Conservation (phyloP, 2,888 invertebrate species). For the Sphecodes monilicornis region DNA sequence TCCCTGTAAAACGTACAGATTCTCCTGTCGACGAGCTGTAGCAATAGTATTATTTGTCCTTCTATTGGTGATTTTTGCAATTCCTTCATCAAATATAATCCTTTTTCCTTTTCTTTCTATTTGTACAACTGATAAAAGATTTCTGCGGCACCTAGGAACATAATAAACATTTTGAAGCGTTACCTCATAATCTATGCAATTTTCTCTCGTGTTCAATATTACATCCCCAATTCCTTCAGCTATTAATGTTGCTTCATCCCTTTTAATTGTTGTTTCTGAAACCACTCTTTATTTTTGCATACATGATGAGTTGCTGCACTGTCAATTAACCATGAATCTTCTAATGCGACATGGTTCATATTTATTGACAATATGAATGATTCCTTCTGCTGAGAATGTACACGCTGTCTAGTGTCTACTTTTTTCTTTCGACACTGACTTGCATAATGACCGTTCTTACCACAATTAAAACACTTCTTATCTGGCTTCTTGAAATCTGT, state of each 20-base stretch:
- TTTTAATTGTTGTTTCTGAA: conserved; percentile 9
- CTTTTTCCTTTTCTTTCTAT: too few relatives aligned
- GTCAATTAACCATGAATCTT: conserved; percentile 20
- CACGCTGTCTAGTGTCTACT: background rate
- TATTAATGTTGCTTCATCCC: too few relatives aligned
- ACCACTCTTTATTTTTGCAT: conserved; percentile 18
- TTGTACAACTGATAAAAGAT: too few relatives aligned
- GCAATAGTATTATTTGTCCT: too few relatives aligned
- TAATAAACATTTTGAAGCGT: too few relatives aligned
- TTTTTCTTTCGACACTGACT: conserved; percentile 10
- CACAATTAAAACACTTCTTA: conserved; percentile 16
- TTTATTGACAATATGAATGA: background rate
- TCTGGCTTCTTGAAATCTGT: background rate
- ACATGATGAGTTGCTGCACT: conserved; percentile 35
- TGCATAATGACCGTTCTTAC: background rate
- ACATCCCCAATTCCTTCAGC: background rate
- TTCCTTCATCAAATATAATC: too few relatives aligned
- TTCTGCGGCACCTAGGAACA: too few relatives aligned
- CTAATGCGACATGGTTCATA: background rate
- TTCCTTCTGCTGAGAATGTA: conserved; percentile 1
- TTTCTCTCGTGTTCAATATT: too few relatives aligned
- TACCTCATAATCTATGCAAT: too few relatives aligned
- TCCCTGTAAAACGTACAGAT: too few relatives aligned
- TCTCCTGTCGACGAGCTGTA: too few relatives aligned
- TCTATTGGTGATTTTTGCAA: too few relatives aligned